A percentile compares a stretch with the other conserved stretches of the same genome.
Conservation (phyloP, 2,797 vertebrate species). For the Sciaenops ocellatus region DNA sequence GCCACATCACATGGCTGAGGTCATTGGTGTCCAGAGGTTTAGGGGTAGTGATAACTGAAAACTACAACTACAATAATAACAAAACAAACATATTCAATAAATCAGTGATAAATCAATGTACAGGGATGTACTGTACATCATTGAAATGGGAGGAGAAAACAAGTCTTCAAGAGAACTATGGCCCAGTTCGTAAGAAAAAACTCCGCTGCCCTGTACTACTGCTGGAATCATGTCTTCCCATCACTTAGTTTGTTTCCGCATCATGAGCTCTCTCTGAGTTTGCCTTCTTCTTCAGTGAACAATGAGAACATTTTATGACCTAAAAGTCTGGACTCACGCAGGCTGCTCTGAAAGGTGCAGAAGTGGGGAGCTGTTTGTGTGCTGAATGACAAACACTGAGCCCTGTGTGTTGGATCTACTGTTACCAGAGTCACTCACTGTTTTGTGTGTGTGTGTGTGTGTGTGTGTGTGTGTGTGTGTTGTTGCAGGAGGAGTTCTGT, state of each 20-base stretch:
- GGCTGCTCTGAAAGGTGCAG: constrained; percentile 18
- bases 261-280: constrained; percentile 17
- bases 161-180: neutral
- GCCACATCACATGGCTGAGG: too few species aligned
- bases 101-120: neutral
- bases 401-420: constrained; percentile 20
- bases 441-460: neutral
- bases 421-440: constrained; percentile 14
- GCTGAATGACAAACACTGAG: constrained; percentile 25
- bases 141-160: neutral
- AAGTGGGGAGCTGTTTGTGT: constrained; percentile 18
- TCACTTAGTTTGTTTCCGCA: constrained; percentile 11
- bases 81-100: too few species aligned
- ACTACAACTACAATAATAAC: neutral
- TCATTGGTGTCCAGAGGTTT: too few species aligned
- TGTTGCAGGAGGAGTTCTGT: constrained; percentile 95
- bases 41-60: too few species aligned
- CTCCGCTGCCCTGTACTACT: neutral
- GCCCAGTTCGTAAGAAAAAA: neutral
- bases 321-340: constrained; percentile 12
- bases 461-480: constrained; percentile 22
- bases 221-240: constrained; percentile 12
- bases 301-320: constrained; percentile 27
- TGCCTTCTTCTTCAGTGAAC: constrained; percentile 8
- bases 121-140: neutral